Conservation (phyloP, 1,140 invertebrate species). For the Drosophila suzukii region DNA sequence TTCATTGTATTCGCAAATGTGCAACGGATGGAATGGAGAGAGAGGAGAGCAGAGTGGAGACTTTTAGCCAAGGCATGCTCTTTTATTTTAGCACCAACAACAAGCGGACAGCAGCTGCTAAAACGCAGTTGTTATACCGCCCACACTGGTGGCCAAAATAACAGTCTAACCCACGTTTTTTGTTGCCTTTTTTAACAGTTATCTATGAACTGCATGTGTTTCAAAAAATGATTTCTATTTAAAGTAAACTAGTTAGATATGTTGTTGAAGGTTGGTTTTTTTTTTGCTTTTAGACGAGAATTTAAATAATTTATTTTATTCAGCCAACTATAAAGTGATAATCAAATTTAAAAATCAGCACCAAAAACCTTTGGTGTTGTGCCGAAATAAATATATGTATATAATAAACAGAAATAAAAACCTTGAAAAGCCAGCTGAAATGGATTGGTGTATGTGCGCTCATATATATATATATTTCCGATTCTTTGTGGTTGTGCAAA, state of each 20-base stretch:
- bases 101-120: conserved; percentile 30
- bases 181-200: conserved; percentile 8
- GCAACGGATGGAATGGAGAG: conserved; percentile 49
- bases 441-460: conserved; percentile 10
- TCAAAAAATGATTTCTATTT: too few relatives aligned
- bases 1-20: conserved; percentile 47
- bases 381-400: not conserved
- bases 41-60: conserved; percentile 33
- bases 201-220: not conserved
- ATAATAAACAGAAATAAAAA: conserved; percentile 13
- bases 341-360: not conserved
- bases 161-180: not conserved
- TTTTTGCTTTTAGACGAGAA: too few relatives aligned
- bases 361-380: not conserved
- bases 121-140: conserved; percentile 44
- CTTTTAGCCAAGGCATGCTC: conserved; percentile 71
- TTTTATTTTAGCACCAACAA: conserved; percentile 38
- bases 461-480: conserved; percentile 2
- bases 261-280: too few relatives aligned
- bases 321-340: too few relatives aligned
- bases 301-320: too few relatives aligned
- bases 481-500: conserved; percentile 4
- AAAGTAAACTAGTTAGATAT: too few relatives aligned
- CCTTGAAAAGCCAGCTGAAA: conserved; percentile 44
- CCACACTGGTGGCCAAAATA: conserved; percentile 43